Evolutionary conservation across 2,797 vertebrate species (phyloP).

Genomic region (Gymnothorax javanicus): DNA sequence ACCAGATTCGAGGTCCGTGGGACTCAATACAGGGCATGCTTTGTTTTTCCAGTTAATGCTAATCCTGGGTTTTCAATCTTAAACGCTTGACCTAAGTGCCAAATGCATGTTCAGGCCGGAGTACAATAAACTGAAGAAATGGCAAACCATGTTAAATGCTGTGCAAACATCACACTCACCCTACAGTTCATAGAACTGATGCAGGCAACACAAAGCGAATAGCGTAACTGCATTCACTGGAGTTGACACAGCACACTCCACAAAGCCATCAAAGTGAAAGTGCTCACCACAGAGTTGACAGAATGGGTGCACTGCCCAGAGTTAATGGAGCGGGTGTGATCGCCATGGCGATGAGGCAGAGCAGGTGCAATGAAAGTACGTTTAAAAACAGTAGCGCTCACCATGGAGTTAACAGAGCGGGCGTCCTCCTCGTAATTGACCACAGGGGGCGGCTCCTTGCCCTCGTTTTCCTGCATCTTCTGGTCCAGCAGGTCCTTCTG

Average conservation of each 20-base stretch:
- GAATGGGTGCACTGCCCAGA: neutral
- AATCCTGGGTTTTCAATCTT: constrained; percentile 7
- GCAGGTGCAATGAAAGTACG: neutral
- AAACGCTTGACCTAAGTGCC: neutral
- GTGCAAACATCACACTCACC: neutral
- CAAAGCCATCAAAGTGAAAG: neutral
- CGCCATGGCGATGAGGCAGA: neutral
- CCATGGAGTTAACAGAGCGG: constrained; percentile 90
- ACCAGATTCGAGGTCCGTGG: neutral
- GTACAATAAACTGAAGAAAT: neutral
- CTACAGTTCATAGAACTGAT: neutral
- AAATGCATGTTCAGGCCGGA: neutral
- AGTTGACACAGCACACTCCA: neutral
- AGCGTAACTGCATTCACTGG: neutral
- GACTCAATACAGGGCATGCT: neutral
- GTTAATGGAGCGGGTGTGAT: neutral
- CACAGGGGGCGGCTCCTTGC: constrained; percentile 83
- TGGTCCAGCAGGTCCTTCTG: constrained; percentile 88
- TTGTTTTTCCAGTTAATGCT: neutral
- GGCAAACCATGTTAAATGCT: neutral
- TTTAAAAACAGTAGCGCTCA: constrained; percentile 43
- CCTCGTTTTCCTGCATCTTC: constrained; percentile 87
- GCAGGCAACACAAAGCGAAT: neutral
- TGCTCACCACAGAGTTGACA: neutral
- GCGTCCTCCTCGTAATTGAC: constrained; percentile 91